Conservation (phyloP, 2,888 invertebrate genomes). For the Scelioninae gen. 2 region DNA sequence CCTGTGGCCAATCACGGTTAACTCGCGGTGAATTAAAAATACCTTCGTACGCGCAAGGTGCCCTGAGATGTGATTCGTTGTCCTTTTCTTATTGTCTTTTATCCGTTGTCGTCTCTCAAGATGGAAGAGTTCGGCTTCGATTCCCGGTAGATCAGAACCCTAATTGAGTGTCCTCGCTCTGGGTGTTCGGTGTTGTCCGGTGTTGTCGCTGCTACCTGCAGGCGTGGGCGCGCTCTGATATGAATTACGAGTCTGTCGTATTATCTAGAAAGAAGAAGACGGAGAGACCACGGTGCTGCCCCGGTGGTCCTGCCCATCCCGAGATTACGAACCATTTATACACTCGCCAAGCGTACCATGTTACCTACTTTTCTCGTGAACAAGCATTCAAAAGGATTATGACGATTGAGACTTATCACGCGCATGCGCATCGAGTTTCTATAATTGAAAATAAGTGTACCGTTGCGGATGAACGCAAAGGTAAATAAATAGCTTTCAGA, state of each 20-base stretch:
- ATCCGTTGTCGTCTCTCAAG: constrained; percentile 1
- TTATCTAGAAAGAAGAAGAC: constrained; percentile 66
- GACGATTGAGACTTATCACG: constrained; percentile 53
- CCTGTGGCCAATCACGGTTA: constrained; percentile 62
- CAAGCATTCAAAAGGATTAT: constrained; percentile 51
- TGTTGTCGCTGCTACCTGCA: constrained; percentile 74
- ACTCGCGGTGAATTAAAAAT: constrained; percentile 54
- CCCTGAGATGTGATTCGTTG: constrained; percentile 2
- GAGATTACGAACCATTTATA: constrained; percentile 59
- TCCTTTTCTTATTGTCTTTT: constrained; percentile 10
- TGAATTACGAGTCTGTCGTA: constrained; percentile 75
- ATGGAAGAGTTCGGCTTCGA: constrained; percentile 1
- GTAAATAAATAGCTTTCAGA: no score
- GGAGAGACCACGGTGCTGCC: constrained; percentile 63
- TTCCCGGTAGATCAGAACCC: constrained; percentile 61
- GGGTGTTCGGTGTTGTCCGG: constrained; percentile 74
- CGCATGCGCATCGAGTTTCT: constrained; percentile 49
- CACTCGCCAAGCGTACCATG: constrained; percentile 46
- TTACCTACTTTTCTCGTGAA: constrained; percentile 54
- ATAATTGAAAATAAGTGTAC: constrained; percentile 52
- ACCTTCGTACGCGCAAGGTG: constrained; percentile 50
- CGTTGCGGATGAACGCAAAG: constrained; percentile 22
- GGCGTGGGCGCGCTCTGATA: constrained; percentile 74
- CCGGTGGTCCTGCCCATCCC: constrained; percentile 68
- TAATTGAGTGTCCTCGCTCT: constrained; percentile 75